phyloP scores from a whole-genome alignment of 2,113 vertebrate species.

The Microcebus murinus region DNA sequence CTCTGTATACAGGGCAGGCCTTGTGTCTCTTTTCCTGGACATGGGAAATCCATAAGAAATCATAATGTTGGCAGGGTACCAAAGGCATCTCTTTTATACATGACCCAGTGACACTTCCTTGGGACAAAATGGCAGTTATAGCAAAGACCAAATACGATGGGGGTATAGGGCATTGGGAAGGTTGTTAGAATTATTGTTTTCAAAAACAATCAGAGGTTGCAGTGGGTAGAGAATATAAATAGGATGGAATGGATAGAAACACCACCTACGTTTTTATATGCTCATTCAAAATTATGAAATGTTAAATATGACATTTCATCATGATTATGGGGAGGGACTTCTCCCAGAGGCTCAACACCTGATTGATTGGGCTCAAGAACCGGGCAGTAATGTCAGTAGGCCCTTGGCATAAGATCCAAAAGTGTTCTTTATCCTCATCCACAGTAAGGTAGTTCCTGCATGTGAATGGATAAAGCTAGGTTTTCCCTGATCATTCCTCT shows the following conservation, averaged over 20 bases:
- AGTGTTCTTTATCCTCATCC: background rate
- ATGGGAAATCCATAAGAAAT: conserved; percentile 20
- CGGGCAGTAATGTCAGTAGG: background rate
- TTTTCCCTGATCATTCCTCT: conserved; percentile 42
- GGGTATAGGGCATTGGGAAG: background rate
- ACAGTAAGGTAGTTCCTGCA: background rate
- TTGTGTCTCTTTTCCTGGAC: background rate
- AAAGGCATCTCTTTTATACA: conserved; percentile 11
- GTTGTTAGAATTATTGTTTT: conserved; percentile 34
- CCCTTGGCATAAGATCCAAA: background rate
- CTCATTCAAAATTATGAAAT: conserved; percentile 16
- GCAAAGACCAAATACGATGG: background rate
- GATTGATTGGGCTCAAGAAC: conserved; percentile 1
- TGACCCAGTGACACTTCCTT: background rate
- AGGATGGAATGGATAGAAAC: conserved; percentile 12
- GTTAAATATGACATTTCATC: conserved; percentile 20
- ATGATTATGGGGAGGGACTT: conserved; percentile 37
- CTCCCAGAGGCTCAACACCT: background rate
- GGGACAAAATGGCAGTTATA: background rate
- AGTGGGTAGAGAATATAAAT: background rate
- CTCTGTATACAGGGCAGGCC: background rate
- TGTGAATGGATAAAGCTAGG: conserved; percentile 4
- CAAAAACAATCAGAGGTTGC: conserved; percentile 21
- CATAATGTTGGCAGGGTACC: background rate
- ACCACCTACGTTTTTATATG: background rate